These are phyloP conservation scores for Melanchra persicariae DNA, from an alignment of 2,888 invertebrate species.

Conservation along the genomic window DNA sequence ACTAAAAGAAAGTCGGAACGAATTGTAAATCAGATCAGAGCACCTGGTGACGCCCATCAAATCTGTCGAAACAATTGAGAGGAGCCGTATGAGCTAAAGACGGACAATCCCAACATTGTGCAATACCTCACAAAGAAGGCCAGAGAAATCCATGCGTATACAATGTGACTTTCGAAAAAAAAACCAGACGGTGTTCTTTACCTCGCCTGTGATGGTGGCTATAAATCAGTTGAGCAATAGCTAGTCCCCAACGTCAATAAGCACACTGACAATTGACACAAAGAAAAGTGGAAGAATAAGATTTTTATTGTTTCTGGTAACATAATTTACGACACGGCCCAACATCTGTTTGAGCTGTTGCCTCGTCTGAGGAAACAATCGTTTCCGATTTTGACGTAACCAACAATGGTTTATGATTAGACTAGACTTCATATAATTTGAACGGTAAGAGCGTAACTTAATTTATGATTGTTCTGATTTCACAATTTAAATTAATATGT, in stretches of 20 bases:
- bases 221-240: constrained; percentile 86
- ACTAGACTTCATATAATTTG: constrained; percentile 4
- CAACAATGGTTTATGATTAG: constrained; percentile 26
- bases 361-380: constrained; percentile 49
- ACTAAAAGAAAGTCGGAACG: constrained; percentile 87
- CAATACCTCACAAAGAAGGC: constrained; percentile 86
- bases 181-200: constrained; percentile 76
- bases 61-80: constrained; percentile 85
- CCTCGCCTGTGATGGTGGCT: constrained; percentile 72
- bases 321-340: constrained; percentile 70
- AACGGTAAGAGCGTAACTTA: background rate
- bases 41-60: constrained; percentile 84
- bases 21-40: constrained; percentile 87
- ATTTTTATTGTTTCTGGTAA: constrained; percentile 68
- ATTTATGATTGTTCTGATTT: background rate
- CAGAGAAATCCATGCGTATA: constrained; percentile 85
- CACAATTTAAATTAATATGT: constrained; percentile 1
- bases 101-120: constrained; percentile 83
- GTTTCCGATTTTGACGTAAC: constrained; percentile 42
- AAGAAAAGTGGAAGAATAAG: constrained; percentile 63
- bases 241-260: constrained; percentile 74
- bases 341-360: constrained; percentile 69
- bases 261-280: constrained; percentile 72
- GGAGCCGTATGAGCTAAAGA: constrained; percentile 79
- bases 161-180: constrained; percentile 82